Evolutionary conservation across 2,113 vertebrate genomes (phyloP), one percentile per base, ranked within the genome.

Genomic region (Ictidomys tridecemlineatus): DNA sequence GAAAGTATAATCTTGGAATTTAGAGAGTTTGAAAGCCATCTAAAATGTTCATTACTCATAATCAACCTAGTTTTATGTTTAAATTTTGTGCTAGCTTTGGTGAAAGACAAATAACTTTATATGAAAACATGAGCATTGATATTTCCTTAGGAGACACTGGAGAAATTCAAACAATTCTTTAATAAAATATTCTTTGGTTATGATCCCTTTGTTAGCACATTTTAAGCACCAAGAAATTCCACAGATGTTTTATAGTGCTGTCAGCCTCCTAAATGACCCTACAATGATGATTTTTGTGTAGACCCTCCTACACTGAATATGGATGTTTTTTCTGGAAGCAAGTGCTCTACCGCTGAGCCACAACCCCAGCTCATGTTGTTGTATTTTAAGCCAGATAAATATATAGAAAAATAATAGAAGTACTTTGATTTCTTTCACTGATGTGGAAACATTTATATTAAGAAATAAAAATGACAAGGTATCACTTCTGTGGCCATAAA

Each of bases 31-130:
- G 20, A 76, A 65, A 61, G 91, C 77, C n/a, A 91, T 65, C n/a
- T 93, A 53, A 86, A 70, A 53, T 39, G 12, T 45, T 53, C 63
- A 80, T 78, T 65, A 72, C 0, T 26, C 1, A 74, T 16, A 94
- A 90, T 45, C 63, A 94, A 85, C 10, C 65, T 92, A 61, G 20
- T 72, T 92, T 92, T 78, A 88, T 74, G 72, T 76, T 94, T 94
- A 82, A 86, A 80, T 90, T 93, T 30, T 48, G 22, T 74, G 34
- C 80, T 82, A 24, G 80, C 8, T 42, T 63, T 17, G 69, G 8
- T 56, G 61, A 92, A 89, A 85, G 85, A 45, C 8, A 95, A 92
- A 51, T 61, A 92, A 73, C 48, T 82, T 42, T 74, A 22, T 45
- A 88, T 67, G 58, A 24, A 79, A 65, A 85, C 20, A 42, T 26